A percentile compares a stretch with the other conserved stretches of the same genome.
These are phyloP conservation scores for Kryptolebias marmoratus DNA, from an alignment of 2,113 vertebrate species.

Conservation along the genomic window DNA sequence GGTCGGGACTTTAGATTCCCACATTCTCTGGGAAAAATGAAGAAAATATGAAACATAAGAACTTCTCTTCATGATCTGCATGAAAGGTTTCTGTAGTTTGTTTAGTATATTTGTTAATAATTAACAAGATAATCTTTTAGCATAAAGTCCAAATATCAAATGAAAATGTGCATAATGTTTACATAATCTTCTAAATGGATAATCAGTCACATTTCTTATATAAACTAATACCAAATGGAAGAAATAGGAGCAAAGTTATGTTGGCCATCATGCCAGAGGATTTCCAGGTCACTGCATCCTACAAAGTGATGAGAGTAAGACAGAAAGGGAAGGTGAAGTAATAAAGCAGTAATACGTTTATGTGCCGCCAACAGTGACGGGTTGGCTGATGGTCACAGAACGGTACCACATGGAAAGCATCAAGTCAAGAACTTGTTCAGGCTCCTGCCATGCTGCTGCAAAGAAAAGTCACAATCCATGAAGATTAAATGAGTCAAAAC, in stretches of 20 bases:
- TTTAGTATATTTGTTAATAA: too few species aligned
- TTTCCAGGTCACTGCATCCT: slow-evolving; percentile 14
- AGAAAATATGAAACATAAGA: background rate
- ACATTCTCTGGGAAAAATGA: background rate
- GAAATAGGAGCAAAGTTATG: background rate
- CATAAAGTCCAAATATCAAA: background rate
- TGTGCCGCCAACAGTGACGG: background rate
- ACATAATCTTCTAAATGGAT: background rate
- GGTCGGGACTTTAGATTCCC: slow-evolving; percentile 5
- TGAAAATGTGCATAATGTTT: background rate
- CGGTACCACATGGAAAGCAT: background rate
- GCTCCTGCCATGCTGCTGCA: background rate
- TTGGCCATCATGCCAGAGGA: slow-evolving; percentile 1
- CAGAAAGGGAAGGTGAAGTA: slow-evolving; percentile 24
- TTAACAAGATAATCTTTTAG: too few species aligned
- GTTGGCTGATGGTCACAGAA: background rate
- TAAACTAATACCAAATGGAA: background rate
- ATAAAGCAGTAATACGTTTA: slow-evolving; percentile 24
- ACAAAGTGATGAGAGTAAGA: slow-evolving; percentile 6
- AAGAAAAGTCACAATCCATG: background rate
- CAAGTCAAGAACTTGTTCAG: background rate
- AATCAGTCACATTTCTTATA: background rate
- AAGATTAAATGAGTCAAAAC: background rate
- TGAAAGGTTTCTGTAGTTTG: too few species aligned
- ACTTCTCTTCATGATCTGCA: too few species aligned